phyloP scores from a whole-genome alignment of 2,797 vertebrate genomes.

The Gouania willdenowi region DNA sequence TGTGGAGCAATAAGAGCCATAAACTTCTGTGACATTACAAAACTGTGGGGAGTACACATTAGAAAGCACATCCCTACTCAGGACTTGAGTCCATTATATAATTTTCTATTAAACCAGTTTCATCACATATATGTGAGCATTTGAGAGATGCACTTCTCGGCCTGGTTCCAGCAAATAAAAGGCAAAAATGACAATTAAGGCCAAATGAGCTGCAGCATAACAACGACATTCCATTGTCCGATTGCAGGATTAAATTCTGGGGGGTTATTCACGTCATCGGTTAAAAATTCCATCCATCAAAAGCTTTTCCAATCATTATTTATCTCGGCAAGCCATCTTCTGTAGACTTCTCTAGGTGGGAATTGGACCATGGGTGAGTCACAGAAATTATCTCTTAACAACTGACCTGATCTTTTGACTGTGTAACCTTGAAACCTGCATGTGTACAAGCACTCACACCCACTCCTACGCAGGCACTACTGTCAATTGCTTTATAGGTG shows the following conservation, averaged over 20 bases:
- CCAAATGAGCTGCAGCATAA: not conserved
- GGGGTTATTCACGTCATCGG: slow-evolving; percentile 20
- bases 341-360: slow-evolving; percentile 23
- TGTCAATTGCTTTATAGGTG: slow-evolving; percentile 55
- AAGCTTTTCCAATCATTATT: slow-evolving; percentile 28
- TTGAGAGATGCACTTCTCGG: too few species aligned
- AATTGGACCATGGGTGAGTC: slow-evolving; percentile 40
- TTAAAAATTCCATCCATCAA: slow-evolving; percentile 27
- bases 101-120: too few species aligned
- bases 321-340: slow-evolving; percentile 18
- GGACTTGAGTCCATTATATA: too few species aligned
- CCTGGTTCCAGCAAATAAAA: too few species aligned
- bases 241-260: slow-evolving; percentile 13
- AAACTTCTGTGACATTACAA: too few species aligned
- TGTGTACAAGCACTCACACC: slow-evolving; percentile 1
- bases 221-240: slow-evolving; percentile 13
- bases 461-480: not conserved
- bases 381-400: slow-evolving; percentile 46
- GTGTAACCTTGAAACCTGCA: slow-evolving; percentile 35
- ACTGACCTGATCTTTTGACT: slow-evolving; percentile 43
- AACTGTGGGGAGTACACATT: too few species aligned
- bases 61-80: too few species aligned
- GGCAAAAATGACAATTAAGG: slow-evolving; percentile 7
- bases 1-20: too few species aligned
- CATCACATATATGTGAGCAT: too few species aligned